phyloP scores from a whole-genome alignment of 2,888 invertebrate genomes.

The Aquatica leii region DNA sequence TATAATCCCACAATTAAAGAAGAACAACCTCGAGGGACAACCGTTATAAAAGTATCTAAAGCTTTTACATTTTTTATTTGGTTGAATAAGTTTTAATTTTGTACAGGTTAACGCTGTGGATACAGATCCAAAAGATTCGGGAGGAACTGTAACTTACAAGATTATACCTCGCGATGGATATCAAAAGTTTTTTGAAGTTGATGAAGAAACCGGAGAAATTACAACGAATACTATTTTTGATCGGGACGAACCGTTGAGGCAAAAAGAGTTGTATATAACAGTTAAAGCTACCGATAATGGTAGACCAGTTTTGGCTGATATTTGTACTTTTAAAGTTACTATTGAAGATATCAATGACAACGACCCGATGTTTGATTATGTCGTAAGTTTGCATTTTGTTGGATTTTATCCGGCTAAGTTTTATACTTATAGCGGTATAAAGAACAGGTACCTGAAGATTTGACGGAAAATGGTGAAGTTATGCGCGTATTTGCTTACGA shows the following conservation, averaged over 20 bases:
- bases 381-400: conserved; percentile 62
- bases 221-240: conserved; percentile 82
- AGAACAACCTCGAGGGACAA: conserved; percentile 71
- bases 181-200: conserved; percentile 80
- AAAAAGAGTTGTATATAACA: conserved; percentile 84
- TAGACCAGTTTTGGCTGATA: conserved; percentile 86
- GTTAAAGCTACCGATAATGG: conserved; percentile 95
- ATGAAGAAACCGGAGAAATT: conserved; percentile 78
- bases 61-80: conserved; percentile 15
- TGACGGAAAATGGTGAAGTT: conserved; percentile 74
- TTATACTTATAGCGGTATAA: conserved; percentile 66
- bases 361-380: conserved; percentile 80
- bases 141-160: conserved; percentile 84
- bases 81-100: conserved; percentile 33
- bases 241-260: conserved; percentile 87
- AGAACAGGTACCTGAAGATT: conserved; percentile 86
- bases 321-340: conserved; percentile 91
- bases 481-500: conserved; percentile 93
- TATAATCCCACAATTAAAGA: conserved; percentile 86
- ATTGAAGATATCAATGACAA: conserved; percentile 96
- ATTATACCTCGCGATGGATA: conserved; percentile 80
- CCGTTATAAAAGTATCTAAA: conserved; percentile 74
- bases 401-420: conserved; percentile 41
- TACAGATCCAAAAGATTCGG: conserved; percentile 75
- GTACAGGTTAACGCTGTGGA: conserved; percentile 78